These are phyloP conservation scores for Mellivora capensis DNA, from an alignment of 2,113 vertebrate genomes.

Conservation along the genomic window DNA sequence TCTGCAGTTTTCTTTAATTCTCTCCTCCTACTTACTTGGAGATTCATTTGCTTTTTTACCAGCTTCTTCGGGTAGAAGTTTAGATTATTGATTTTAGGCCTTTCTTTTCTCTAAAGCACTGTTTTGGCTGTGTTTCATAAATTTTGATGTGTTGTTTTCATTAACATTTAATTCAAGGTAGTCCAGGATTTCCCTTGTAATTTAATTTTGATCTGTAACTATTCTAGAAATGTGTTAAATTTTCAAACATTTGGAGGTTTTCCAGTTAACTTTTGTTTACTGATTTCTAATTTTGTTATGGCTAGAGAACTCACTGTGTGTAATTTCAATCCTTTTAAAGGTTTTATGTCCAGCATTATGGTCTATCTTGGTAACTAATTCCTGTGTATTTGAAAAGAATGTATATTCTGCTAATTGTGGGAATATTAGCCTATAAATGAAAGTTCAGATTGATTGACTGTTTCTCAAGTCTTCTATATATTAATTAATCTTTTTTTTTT, in stretches of 20 bases:
- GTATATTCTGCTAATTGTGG: conserved; percentile 26
- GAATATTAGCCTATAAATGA: conserved; percentile 29
- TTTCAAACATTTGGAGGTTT: conserved; percentile 38
- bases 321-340: conserved; percentile 50
- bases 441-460: not conserved
- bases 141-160: conserved; percentile 13
- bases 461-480: conserved; percentile 52
- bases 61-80: conserved; percentile 31
- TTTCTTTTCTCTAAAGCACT: conserved; percentile 15
- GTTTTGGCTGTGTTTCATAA: conserved; percentile 16
- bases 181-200: conserved; percentile 47
- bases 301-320: conserved; percentile 45
- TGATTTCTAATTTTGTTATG: conserved; percentile 44
- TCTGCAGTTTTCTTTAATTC: conserved; percentile 29
- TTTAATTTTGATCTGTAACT: not conserved
- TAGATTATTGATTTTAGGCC: conserved; percentile 28
- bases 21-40: not conserved
- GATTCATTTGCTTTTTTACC: conserved; percentile 45
- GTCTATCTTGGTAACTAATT: conserved; percentile 44
- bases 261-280: conserved; percentile 46
- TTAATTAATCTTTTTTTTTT: conserved; percentile 3
- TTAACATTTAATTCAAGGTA: conserved; percentile 47
- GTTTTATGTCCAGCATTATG: conserved; percentile 46
- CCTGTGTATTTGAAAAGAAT: conserved; percentile 61
- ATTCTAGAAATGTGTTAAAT: conserved; percentile 37